Percentiles rank a stretch among this genome's conserved stretches.
Evolutionary conservation across 2,888 invertebrate genomes (phyloP).

Genomic region (Aleiodes leptofemur): DNA sequence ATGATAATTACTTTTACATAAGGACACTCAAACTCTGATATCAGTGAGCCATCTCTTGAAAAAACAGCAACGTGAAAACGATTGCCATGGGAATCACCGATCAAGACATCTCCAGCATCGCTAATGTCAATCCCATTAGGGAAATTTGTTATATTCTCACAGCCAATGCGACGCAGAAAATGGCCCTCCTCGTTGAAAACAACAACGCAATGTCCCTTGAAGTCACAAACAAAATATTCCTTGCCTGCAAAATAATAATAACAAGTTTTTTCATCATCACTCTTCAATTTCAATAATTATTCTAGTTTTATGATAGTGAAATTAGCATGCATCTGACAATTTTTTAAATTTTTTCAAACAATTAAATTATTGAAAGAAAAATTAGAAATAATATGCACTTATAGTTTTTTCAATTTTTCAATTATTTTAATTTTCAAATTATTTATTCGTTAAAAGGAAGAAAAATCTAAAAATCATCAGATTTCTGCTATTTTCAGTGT

Average conservation of each 20-base stretch:
- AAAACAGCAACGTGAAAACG: slow-evolving; percentile 98
- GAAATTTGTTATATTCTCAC: slow-evolving; percentile 96
- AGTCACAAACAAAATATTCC: slow-evolving; percentile 97
- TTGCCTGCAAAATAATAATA: slow-evolving; percentile 79
- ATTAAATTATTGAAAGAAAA: too few species aligned
- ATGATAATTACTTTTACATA: slow-evolving; percentile 89
- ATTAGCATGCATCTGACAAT: too few species aligned
- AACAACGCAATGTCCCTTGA: slow-evolving; percentile 98
- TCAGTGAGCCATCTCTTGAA: slow-evolving; percentile 89
- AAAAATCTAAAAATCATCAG: too few species aligned
- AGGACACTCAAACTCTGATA: slow-evolving; percentile 97
- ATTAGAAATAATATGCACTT: too few species aligned
- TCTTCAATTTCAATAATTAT: not conserved
- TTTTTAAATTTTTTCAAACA: too few species aligned
- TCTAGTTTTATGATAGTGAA: too few species aligned
- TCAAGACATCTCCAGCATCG: slow-evolving; percentile 96
- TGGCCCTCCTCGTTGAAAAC: slow-evolving; percentile 95
- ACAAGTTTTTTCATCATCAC: not conserved
- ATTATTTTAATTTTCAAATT: too few species aligned
- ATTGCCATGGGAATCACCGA: slow-evolving; percentile 98
- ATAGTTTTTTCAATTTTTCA: too few species aligned
- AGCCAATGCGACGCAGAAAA: slow-evolving; percentile 94
- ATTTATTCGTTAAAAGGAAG: too few species aligned
- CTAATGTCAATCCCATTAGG: slow-evolving; percentile 99
- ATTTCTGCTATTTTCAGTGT: too few species aligned